Conservation (phyloP, 2,888 invertebrate species). For the Spodoptera littoralis region DNA sequence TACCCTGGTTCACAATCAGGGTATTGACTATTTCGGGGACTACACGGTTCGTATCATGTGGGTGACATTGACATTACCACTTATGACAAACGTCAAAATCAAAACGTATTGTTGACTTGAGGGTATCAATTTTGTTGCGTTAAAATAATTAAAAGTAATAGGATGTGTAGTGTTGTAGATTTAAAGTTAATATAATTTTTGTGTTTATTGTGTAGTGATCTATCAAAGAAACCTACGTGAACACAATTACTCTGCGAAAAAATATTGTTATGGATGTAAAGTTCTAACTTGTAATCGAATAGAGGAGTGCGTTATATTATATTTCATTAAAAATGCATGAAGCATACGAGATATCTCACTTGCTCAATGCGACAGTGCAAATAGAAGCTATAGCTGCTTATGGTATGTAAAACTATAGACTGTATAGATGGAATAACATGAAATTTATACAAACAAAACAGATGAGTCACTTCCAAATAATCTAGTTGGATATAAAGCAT, state of each 20-base stretch:
- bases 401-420: conserved; percentile 89
- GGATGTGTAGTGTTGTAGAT: no score
- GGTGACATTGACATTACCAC: no score
- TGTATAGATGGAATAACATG: not conserved
- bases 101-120: no score
- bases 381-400: conserved; percentile 98
- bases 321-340: conserved; percentile 91
- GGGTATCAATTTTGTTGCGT: no score
- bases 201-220: no score
- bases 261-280: conserved; percentile 22
- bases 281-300: conserved; percentile 8
- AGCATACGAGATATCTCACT: conserved; percentile 94
- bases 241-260: not conserved
- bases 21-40: no score
- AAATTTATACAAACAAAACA: not conserved
- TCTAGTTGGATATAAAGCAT: not conserved
- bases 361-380: conserved; percentile 95
- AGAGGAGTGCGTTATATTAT: conserved; percentile 4
- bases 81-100: no score
- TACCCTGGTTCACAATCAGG: no score
- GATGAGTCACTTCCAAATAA: conserved; percentile 19
- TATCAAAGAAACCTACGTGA: no score
- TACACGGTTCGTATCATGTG: no score
- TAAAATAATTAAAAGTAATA: no score
- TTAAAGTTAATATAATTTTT: no score